Evolutionary conservation across 2,797 vertebrate species (phyloP), one percentile per base, ranked within the genome.

Genomic region (Coregonus sp.): DNA sequence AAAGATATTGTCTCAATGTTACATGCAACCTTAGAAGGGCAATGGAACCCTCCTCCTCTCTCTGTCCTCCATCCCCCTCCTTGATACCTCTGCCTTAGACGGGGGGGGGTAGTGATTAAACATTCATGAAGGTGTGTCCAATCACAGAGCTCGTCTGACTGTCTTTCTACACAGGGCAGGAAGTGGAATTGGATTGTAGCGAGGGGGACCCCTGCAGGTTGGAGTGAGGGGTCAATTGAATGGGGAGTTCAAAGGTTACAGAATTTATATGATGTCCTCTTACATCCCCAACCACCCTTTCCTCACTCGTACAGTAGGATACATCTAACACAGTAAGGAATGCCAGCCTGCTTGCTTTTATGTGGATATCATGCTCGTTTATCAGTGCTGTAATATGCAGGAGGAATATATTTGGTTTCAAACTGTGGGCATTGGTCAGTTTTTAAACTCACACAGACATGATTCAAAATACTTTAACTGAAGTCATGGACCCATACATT

Each of bases 101-200:
- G 88, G 85, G 85, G 88, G 92, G 40, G 7, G 89, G 88, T 86
- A 87, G 61, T 75, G 81, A 88, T 94, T 90, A 92, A 94, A 92
- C 88, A 94, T 94, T 94, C 83, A 94, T 92, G 75, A 85, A 65
- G 73, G 40, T 47, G 40, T 78, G 77, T 81, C 89, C 90, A 93
- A 87, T 93, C 88, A 82, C 71, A 77, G 84, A 80, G 78, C 88
- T 86, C 72, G 68, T 70, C 54, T 56, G 82, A 71, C 87, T 52
- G 70, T 81, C 80, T 80, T 84, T 86, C 86, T 87, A 31, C 83
- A 76, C 81, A 82, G 83, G 84, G 85, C 88, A 92, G 91, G 86
- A 94, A 93, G 89, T 89, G 82, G 84, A 88, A 87, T 91, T 86
- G 81, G 86, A 88, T 91, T 90, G 78, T 87, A 85, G 80, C 51